Evolutionary conservation across 1,140 invertebrate genomes (phyloP).

Genomic region (Trachelipus rathkii): DNA sequence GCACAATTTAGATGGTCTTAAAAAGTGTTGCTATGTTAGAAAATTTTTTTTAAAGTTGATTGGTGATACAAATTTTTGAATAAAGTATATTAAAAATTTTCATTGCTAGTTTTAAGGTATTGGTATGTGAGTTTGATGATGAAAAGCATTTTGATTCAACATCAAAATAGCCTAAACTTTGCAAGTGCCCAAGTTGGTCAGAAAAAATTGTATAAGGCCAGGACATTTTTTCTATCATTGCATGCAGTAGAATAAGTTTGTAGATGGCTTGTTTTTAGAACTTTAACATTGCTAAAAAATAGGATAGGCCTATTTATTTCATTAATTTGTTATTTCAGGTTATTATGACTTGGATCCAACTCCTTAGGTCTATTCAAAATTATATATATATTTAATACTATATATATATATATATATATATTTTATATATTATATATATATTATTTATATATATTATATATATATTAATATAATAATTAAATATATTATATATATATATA

Average conservation of each 20-base stretch:
- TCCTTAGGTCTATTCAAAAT: too few relatives aligned
- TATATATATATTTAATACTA: too few relatives aligned
- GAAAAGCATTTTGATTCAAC: constrained; percentile 99
- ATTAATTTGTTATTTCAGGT: too few relatives aligned
- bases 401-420: constrained; percentile 19
- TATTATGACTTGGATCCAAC: too few relatives aligned
- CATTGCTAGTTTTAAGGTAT: constrained; percentile 69
- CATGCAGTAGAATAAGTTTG: constrained; percentile 72
- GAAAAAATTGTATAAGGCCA: constrained; percentile 97
- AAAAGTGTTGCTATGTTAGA: too few relatives aligned
- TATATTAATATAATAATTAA: background rate
- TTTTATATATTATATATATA: background rate
- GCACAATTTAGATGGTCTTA: too few relatives aligned
- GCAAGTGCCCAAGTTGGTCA: constrained; percentile 99
- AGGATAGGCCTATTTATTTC: too few relatives aligned
- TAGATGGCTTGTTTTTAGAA: background rate
- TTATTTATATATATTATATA: constrained; percentile 16
- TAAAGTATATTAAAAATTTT: too few relatives aligned
- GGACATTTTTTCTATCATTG: constrained; percentile 99
- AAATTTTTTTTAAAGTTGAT: too few relatives aligned
- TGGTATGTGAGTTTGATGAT: constrained; percentile 99
- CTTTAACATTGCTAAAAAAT: too few relatives aligned
- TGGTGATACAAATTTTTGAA: too few relatives aligned
- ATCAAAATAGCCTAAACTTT: constrained; percentile 99
- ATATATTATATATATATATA: background rate